phyloP scores from a whole-genome alignment of 1,140 invertebrate species.

The Geopemphigus sp. region DNA sequence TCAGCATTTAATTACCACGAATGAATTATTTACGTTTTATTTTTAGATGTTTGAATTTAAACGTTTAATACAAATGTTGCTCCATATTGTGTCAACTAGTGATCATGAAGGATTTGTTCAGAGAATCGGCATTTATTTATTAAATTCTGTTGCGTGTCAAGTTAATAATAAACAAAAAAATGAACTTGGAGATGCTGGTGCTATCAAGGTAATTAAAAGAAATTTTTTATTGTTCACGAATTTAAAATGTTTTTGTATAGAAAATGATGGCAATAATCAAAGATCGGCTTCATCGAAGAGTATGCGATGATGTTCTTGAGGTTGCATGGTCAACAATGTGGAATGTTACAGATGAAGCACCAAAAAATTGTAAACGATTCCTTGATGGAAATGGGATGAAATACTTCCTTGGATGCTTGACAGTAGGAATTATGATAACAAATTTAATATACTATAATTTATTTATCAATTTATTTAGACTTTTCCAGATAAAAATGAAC shows the following conservation, averaged over 20 bases:
- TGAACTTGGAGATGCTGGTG: conserved; percentile 83
- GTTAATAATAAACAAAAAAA: conserved; percentile 90
- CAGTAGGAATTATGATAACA: conserved; percentile 58
- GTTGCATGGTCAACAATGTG: conserved; percentile 97
- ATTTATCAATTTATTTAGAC: conserved; percentile 59
- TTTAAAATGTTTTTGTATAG: conserved; percentile 57
- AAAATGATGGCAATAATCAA: conserved; percentile 83
- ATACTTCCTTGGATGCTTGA: conserved; percentile 80
- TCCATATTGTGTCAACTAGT: conserved; percentile 77
- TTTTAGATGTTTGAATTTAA: conserved; percentile 86
- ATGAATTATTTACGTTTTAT: conserved; percentile 42
- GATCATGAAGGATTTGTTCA: conserved; percentile 89
- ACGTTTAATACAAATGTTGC: conserved; percentile 77
- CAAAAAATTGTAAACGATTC: conserved; percentile 87
- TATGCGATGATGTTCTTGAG: conserved; percentile 94
- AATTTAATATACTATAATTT: background rate
- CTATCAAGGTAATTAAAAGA: conserved; percentile 68
- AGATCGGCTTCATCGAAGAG: conserved; percentile 67
- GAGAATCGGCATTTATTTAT: conserved; percentile 88
- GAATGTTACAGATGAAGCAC: conserved; percentile 97
- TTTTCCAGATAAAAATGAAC: conserved; percentile 83
- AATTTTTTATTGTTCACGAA: background rate
- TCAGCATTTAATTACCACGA: too few relatives aligned
- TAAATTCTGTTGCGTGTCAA: conserved; percentile 94
- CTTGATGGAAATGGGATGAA: conserved; percentile 82